Evolutionary conservation across 2,113 vertebrate species (phyloP).

Genomic region (Laticauda laticaudata): DNA sequence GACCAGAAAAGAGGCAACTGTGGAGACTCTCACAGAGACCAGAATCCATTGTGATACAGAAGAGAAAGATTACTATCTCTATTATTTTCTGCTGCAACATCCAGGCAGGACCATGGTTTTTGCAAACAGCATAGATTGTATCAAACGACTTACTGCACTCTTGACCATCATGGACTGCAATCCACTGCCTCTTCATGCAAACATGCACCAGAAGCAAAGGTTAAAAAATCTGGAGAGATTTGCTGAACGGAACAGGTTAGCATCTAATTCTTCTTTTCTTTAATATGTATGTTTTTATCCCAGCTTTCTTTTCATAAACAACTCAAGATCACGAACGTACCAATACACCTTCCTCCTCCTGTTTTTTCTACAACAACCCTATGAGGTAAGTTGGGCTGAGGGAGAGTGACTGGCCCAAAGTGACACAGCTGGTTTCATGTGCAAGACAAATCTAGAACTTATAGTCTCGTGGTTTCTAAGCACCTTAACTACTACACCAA

Average conservation of each 20-base stretch:
- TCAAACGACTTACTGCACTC: slow-evolving; percentile 89
- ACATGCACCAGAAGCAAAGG: slow-evolving; percentile 98
- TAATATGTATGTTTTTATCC: background rate
- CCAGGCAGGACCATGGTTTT: slow-evolving; percentile 96
- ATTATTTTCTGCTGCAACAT: slow-evolving; percentile 92
- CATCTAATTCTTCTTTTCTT: background rate
- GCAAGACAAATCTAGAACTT: background rate
- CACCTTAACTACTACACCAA: background rate
- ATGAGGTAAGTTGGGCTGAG: background rate
- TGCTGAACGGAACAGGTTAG: slow-evolving; percentile 86
- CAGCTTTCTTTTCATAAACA: background rate
- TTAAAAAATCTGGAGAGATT: slow-evolving; percentile 95
- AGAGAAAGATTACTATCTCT: slow-evolving; percentile 92
- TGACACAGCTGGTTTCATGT: background rate
- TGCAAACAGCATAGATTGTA: slow-evolving; percentile 95
- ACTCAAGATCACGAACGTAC: background rate
- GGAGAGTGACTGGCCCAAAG: background rate
- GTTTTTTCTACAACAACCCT: background rate
- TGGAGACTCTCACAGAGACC: slow-evolving; percentile 90
- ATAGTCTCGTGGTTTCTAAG: background rate
- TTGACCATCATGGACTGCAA: slow-evolving; percentile 85
- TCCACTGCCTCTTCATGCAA: slow-evolving; percentile 89
- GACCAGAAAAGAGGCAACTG: slow-evolving; percentile 90
- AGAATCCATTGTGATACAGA: slow-evolving; percentile 87
- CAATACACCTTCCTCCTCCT: background rate